phyloP scores from a whole-genome alignment of 2,113 vertebrate genomes.

The Dicrurus megarhynchus region DNA sequence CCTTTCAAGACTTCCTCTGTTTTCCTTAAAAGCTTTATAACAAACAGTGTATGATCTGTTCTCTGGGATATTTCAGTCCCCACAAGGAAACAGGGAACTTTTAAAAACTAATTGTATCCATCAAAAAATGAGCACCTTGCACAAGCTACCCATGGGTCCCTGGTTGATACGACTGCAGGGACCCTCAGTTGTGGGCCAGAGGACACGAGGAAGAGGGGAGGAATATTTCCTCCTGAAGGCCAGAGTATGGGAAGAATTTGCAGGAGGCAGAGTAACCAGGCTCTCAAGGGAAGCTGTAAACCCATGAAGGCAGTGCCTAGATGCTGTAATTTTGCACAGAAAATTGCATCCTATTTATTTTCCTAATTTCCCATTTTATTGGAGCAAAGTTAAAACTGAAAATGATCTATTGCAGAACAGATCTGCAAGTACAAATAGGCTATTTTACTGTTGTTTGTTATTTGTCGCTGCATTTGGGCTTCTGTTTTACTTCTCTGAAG shows the following conservation, averaged over 20 bases:
- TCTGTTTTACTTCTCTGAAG: not conserved
- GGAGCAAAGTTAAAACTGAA: not conserved
- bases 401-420: not conserved
- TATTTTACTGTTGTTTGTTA: not conserved
- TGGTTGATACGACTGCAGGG: not conserved
- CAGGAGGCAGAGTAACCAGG: not conserved
- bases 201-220: rapidly evolving
- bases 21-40: not conserved
- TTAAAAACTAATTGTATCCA: not conserved
- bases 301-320: not conserved
- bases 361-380: not conserved
- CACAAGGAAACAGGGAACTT: not conserved
- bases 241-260: not conserved
- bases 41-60: not conserved
- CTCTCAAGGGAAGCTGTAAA: not conserved
- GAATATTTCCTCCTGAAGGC: not conserved
- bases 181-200: not conserved
- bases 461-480: not conserved
- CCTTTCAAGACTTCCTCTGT: not conserved
- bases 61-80: not conserved
- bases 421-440: not conserved
- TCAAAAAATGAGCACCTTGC: not conserved
- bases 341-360: not conserved
- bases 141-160: rapidly evolving
- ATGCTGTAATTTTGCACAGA: not conserved